phyloP scores from a whole-genome alignment of 1,140 invertebrate genomes.

The Drosophila kikkawai region DNA sequence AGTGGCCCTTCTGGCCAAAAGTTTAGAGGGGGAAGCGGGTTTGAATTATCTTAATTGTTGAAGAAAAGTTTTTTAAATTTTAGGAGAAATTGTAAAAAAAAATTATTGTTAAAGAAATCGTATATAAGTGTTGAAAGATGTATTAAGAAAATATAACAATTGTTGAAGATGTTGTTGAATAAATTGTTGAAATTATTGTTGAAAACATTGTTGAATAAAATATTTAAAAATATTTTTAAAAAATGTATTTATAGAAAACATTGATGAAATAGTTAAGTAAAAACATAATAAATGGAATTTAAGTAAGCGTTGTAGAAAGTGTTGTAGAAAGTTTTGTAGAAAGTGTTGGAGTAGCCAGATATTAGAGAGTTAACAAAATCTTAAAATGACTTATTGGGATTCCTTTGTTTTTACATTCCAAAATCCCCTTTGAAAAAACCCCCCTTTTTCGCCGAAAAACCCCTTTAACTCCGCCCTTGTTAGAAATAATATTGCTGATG shows the following conservation, averaged over 20 bases:
- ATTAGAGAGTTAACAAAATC: background rate
- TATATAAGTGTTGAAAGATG: background rate
- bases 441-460: background rate
- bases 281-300: too few relatives aligned
- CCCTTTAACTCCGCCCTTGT: background rate
- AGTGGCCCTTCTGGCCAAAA: constrained; percentile 6
- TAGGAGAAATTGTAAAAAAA: background rate
- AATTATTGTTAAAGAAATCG: background rate
- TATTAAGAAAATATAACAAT: background rate
- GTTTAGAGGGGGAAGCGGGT: background rate
- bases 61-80: background rate
- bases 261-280: background rate
- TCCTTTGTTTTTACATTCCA: background rate
- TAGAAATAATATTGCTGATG: constrained; percentile 34
- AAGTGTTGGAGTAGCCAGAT: background rate
- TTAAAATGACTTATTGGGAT: background rate
- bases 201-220: background rate
- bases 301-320: background rate
- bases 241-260: background rate
- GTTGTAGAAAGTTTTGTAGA: background rate
- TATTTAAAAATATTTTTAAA: too few relatives aligned
- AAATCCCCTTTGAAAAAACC: background rate
- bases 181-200: background rate
- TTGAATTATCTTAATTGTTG: background rate
- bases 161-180: background rate